Base-by-base conservation (phyloP, 2,888 invertebrate species). In the Nymphalis polychloros region DNA sequence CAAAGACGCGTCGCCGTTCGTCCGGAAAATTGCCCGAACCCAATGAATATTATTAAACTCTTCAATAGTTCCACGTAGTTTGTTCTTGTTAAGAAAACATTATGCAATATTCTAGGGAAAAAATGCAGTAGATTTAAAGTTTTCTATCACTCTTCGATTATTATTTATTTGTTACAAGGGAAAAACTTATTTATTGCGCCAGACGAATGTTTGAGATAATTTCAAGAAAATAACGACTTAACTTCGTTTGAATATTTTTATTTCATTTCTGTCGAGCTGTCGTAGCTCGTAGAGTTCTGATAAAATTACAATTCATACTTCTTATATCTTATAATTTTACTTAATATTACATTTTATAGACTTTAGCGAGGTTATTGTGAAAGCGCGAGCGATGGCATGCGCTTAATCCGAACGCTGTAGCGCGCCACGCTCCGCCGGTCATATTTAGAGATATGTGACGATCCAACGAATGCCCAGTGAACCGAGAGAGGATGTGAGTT, bases 11-110 rank as follows among this genome's bases (percentile, higher is more conserved):
- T 72, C 85, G 85, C 78, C 88, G 81, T 82, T 88, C 88, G 86
- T 78, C 88, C 84, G 91, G 89, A 92, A 93, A 93, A 93, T 93
- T 92, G 90, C 84, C 89, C 86, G 81, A 80, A 87, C 89, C 87
- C 93, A 92, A 91, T 93, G 93, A 93, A 93, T 93, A 93, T 92
- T 92, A 92, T 93, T 92, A 92, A 89, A 89, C 90, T 89, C 89
- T 88, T 88, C 87, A 85, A 87, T 89, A 89, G 88, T 88, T 90
- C 84, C 87, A 81, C 83, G 85, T 89, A 87, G 85, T 86, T 87
- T 85, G 84, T 84, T 85, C 83, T 84, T 81, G 82, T 85, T 84
- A 86, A 79, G 81, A 80, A 84, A 87, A 84, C 79, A 80, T 81
- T 80, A 77, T 72, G 78, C 74, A 70, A 76, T 74, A 74, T 67